Conservation (phyloP, 2,113 vertebrate genomes). For the Gymnobelideus leadbeateri region DNA sequence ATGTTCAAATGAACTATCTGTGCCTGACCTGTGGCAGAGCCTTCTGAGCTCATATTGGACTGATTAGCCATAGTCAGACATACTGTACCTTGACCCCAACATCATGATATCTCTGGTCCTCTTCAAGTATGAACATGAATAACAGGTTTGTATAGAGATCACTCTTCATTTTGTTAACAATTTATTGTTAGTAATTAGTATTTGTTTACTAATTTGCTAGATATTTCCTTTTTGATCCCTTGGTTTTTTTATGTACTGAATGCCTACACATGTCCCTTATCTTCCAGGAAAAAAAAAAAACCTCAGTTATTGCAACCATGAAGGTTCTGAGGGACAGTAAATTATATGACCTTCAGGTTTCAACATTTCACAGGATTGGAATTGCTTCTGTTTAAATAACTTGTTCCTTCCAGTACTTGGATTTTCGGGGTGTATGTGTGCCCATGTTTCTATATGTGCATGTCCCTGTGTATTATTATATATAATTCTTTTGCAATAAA, state of each 20-base stretch:
- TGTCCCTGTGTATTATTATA: background rate
- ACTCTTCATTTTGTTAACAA: background rate
- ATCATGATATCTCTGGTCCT: background rate
- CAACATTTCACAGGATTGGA: constrained; percentile 67
- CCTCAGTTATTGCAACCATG: background rate
- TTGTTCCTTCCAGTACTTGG: background rate
- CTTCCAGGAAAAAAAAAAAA: background rate
- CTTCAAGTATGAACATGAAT: background rate
- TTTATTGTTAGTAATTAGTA: background rate
- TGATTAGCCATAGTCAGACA: background rate
- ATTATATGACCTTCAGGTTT: constrained; percentile 40
- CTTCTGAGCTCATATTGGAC: background rate
- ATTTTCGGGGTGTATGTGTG: background rate
- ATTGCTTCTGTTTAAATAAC: background rate
- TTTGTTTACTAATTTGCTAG: background rate
- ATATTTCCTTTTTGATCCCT: constrained; percentile 50
- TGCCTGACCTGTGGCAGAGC: background rate
- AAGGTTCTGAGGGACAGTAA: background rate
- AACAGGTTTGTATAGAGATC: background rate
- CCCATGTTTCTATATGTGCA: background rate
- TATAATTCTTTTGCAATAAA: constrained; percentile 80
- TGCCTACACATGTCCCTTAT: background rate
- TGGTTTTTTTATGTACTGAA: background rate
- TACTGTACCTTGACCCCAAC: too few species aligned
- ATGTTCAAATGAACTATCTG: background rate